phyloP scores from a whole-genome alignment of 2,797 vertebrate species.

The Hippopotamyrus pictus region DNA sequence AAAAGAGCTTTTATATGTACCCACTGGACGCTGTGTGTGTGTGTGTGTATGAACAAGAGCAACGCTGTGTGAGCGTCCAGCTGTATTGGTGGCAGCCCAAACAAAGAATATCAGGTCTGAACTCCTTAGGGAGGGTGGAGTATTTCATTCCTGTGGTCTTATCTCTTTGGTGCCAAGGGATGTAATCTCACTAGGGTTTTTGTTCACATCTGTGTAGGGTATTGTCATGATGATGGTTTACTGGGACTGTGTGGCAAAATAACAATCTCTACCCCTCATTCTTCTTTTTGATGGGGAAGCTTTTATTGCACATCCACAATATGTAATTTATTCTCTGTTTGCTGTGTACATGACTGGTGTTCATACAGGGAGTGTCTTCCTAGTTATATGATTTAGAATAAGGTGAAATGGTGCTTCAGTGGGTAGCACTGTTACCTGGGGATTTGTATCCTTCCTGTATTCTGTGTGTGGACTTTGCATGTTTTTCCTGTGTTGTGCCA shows the following conservation, averaged over 20 bases:
- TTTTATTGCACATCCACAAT: neutral
- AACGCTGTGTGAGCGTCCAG: neutral
- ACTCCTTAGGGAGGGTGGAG: neutral
- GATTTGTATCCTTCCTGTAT: neutral
- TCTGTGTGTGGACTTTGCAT: neutral
- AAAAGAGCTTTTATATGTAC: neutral
- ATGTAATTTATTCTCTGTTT: neutral
- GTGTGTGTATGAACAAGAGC: neutral
- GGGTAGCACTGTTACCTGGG: neutral
- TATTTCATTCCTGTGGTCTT: neutral
- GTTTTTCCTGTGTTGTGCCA: neutral
- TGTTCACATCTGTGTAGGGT: neutral
- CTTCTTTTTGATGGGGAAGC: neutral
- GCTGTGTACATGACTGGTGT: neutral
- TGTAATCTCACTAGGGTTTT: neutral
- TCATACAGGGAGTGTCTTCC: neutral
- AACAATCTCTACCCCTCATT: neutral
- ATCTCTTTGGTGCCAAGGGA: neutral
- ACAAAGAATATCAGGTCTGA: neutral
- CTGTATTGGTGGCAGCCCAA: neutral
- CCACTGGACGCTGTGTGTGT: neutral
- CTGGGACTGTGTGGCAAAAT: neutral
- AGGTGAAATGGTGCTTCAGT: neutral
- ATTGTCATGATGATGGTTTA: neutral
- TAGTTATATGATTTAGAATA: neutral